Conservation (phyloP, 2,113 vertebrate genomes). For the Picathartes gymnocephalus region DNA sequence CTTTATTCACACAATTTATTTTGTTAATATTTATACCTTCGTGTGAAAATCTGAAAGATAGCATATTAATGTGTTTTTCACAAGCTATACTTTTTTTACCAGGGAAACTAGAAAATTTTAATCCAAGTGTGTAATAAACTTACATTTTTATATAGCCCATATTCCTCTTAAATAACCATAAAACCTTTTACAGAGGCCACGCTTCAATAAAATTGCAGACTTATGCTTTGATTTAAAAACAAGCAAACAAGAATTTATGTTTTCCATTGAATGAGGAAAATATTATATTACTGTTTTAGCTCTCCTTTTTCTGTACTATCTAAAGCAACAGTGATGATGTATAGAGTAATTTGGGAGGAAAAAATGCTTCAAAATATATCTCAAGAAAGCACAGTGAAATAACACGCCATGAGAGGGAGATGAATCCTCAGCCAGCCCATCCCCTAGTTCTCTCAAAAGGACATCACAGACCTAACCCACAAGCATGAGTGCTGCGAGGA, state of each 20-base stretch:
- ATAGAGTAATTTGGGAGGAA: neutral
- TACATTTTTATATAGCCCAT: neutral
- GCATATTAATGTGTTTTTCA: neutral
- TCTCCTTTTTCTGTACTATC: neutral
- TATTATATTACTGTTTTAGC: neutral
- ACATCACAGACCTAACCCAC: neutral
- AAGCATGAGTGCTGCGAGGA: accelerated
- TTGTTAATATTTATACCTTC: neutral
- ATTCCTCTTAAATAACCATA: neutral
- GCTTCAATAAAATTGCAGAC: neutral
- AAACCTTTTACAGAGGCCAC: neutral
- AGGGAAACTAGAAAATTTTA: neutral
- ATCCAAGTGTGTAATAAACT: neutral
- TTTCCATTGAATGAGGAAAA: neutral
- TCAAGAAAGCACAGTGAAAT: neutral
- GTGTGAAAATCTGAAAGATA: neutral
- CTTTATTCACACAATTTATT: neutral
- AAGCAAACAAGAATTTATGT: neutral
- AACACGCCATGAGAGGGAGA: neutral
- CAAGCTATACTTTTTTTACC: neutral
- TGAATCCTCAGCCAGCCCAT: neutral
- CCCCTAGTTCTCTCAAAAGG: neutral
- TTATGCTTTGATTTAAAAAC: neutral
- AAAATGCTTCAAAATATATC: neutral
- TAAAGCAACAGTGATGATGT: neutral